Base-by-base conservation (phyloP, 2,888 invertebrate genomes). In the Drosophila austrosaltans region DNA sequence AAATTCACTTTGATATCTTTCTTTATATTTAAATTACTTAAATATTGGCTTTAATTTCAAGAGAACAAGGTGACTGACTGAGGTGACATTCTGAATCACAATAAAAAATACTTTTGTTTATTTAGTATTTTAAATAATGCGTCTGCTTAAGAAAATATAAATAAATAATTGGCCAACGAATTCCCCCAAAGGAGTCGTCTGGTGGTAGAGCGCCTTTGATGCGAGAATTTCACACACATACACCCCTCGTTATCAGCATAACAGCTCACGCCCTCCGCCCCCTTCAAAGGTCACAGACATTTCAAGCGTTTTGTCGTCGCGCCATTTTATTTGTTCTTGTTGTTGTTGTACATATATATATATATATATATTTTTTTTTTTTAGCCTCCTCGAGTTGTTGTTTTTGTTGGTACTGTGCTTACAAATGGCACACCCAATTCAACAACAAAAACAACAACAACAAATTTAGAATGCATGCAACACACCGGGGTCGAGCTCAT, bases 271-370 rank as follows among this genome's bases (percentile, higher is more conserved):
- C 12, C 4, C 10, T 22, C 22, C n/a, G 12, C 3, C 7, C 39
- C 32, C 30, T 3, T 22, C 28, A 64, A 81, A 89, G 85, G 86
- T 86, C 89, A 81, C 77, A 89, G 89, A 89, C 85, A 87, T 87
- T 81, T 86, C 62, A 86, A 87, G 81, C 63, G 75, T 75, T 79
- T 72, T 83, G 79, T 81, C 77, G 85, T 85, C 81, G 81, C 74
- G 87, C 75, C 77, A 76, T 73, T 65, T 73, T 75, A 59, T 72
- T 75, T 72, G 75, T 70, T 67, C 5, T 48, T 32, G 22, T 62
- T 66, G 59, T 69, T 70, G 76, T 61, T 36, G 36, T 36, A 30
- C 8, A 66, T 48, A 36, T 53, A 25, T 32, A n/a, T 60, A 61
- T 53, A 16, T 39, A n/a, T 16, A 16, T 16, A 16, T n/a, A n/a